Base-by-base conservation (phyloP, 2,113 vertebrate genomes). In the Mohoua ochrocephala region DNA sequence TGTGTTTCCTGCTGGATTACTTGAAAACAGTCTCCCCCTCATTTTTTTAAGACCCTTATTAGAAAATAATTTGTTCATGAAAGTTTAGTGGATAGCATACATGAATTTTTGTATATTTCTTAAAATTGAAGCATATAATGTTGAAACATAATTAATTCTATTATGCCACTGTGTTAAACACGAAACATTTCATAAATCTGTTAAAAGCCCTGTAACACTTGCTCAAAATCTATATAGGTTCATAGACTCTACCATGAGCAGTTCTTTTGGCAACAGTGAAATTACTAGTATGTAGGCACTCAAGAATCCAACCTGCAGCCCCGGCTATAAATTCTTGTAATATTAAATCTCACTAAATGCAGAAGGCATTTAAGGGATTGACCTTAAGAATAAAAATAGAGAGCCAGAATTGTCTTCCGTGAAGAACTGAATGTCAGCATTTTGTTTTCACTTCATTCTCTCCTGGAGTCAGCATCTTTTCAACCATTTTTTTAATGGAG, bases 301-400 rank as follows among this genome's bases (percentile, higher is more conserved):
- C n/a, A 79, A 53, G 45, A 94, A 92, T 69, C 16, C 45, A 70
- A 59, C 78, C 71, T 84, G 64, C 47, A 83, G 63, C 37, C 45
- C 30, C 1, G 2, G 31, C 19, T 67, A 74, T 81, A 97, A 59
- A 95, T 87, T 42, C 79, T 54, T 39, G 15, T 50, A 92, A 89
- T 67, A 70, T 45, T 74, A 95, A 86, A 69, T 83, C 67, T 79
- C 54, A 80, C 50, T 93, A 90, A 90, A 83, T 68, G 80, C 47
- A 78, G 64, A 89, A 70, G 19, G 18, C 56, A 52, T 95, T 94
- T 82, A 84, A 81, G 37, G 16, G 61, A 79, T 69, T 95, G 69
- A 92, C 70, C 30, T 95, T 78, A 87, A 52, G 84, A 81, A 81
- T 78, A 70, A 84, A 95, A 92, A 87, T 33, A 74, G 86, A 78